These are phyloP conservation scores for Eriosoma lanigerum DNA, from an alignment of 1,140 invertebrate species.

Conservation along the genomic window DNA sequence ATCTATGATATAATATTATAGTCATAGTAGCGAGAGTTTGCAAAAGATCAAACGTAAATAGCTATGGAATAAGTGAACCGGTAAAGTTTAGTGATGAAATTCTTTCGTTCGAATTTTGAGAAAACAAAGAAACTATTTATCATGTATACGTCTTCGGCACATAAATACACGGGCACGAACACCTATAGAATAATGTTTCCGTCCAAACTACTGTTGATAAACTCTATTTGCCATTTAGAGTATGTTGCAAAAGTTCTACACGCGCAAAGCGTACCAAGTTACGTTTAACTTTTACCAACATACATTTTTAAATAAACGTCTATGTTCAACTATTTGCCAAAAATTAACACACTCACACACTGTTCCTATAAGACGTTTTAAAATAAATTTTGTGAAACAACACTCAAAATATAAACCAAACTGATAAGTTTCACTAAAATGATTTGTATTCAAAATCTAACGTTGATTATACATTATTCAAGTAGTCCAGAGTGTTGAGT, in stretches of 20 bases:
- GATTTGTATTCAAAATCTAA: no score
- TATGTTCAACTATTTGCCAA: no score
- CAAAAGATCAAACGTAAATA: not conserved
- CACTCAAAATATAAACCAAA: no score
- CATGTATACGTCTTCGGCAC: constrained; percentile 13
- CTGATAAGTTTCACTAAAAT: no score
- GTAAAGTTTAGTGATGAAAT: constrained; percentile 19
- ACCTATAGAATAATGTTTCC: constrained; percentile 29
- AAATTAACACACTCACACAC: not conserved
- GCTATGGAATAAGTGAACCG: not conserved
- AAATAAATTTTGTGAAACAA: not conserved
- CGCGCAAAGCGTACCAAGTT: not conserved
- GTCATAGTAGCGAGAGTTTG: no score
- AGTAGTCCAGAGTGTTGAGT: no score
- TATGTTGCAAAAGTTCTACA: constrained; percentile 14
- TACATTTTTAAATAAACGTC: constrained; percentile 17
- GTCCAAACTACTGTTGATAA: constrained; percentile 34
- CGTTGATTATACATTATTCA: no score
- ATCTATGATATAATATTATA: no score
- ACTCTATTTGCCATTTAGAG: constrained; percentile 38
- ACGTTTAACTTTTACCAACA: not conserved
- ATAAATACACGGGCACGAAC: not conserved
- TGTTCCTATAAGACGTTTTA: not conserved
- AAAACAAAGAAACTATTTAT: constrained; percentile 35
- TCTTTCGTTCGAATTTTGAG: constrained; percentile 7